Evolutionary conservation across 2,888 invertebrate species (phyloP).

Genomic region (Acanthosepion lycidas): DNA sequence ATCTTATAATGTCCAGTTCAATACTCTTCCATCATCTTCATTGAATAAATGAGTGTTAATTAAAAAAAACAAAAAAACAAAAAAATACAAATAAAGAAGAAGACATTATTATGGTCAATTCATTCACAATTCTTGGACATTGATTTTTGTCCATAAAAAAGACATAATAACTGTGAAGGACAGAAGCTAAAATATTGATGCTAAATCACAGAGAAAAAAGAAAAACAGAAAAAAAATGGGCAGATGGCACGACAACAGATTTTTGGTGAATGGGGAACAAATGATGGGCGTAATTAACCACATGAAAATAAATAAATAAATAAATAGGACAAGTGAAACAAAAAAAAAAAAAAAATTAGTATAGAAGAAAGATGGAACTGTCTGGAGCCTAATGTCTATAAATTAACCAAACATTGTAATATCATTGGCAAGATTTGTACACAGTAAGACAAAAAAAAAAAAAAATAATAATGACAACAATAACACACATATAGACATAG

Average conservation of each 20-base stretch:
- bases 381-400: slow-evolving; percentile 11
- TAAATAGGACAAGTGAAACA: not conserved
- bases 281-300: not conserved
- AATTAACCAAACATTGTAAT: slow-evolving; percentile 22
- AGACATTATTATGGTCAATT: not conserved
- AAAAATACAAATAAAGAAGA: too few species aligned
- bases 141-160: not conserved
- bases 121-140: slow-evolving; percentile 10
- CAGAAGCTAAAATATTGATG: slow-evolving; percentile 6
- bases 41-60: slow-evolving; percentile 4
- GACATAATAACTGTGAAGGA: not conserved
- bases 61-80: not conserved
- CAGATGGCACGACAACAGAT: slow-evolving; percentile 4
- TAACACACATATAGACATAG: not conserved
- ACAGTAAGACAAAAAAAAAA: not conserved
- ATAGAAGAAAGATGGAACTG: not conserved
- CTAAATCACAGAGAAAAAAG: not conserved
- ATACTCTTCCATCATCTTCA: not conserved
- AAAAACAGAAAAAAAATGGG: not conserved
- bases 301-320: not conserved
- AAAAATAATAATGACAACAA: not conserved
- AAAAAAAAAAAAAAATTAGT: not conserved
- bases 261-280: slow-evolving; percentile 17
- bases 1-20: not conserved
- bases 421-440: slow-evolving; percentile 33